Percentiles rank a stretch among this genome's conserved stretches.
Conservation (phyloP, 2,888 invertebrate genomes). For the Mongoloraphidia duomilia region DNA sequence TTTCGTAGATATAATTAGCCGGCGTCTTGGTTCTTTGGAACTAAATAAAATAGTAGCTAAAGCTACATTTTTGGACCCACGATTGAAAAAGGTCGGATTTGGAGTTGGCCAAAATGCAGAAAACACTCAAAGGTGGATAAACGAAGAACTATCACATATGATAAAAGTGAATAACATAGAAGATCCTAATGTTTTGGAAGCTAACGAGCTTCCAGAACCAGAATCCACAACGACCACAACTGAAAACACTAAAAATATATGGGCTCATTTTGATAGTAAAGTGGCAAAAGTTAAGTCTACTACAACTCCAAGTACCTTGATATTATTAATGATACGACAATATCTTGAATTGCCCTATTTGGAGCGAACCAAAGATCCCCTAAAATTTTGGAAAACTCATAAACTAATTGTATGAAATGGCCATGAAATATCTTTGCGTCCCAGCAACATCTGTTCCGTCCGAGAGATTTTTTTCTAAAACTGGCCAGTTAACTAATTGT, state of each 20-base stretch:
- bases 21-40: background rate
- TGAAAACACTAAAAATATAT: background rate
- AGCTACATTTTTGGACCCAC: constrained; percentile 3
- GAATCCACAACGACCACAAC: background rate
- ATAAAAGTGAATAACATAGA: no score
- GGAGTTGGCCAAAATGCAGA: background rate
- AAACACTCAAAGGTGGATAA: background rate
- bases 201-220: background rate
- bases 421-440: background rate
- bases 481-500: background rate
- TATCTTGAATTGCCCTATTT: background rate
- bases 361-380: background rate
- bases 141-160: background rate
- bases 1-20: background rate
- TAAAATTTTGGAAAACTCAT: background rate
- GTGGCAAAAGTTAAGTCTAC: background rate
- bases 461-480: background rate
- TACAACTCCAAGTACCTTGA: background rate
- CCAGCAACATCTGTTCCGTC: background rate
- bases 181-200: background rate
- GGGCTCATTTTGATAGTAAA: background rate
- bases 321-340: background rate
- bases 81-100: constrained; percentile 4
- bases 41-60: background rate
- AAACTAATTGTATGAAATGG: background rate